Conservation (phyloP, 2,888 invertebrate species). For the Cenopis cana region DNA sequence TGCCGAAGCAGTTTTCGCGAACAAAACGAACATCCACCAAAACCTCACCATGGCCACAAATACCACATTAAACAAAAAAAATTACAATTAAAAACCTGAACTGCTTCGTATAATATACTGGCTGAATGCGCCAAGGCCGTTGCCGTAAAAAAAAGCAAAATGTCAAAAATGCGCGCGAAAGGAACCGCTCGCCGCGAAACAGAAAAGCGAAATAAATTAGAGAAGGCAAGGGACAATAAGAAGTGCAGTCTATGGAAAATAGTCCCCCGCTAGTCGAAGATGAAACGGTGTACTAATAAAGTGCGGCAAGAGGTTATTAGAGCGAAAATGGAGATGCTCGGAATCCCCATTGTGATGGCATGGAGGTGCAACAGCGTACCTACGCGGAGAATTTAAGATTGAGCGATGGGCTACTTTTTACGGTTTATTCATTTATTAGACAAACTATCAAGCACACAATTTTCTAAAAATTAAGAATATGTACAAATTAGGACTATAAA, state of each 20-base stretch:
- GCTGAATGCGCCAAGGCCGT: conserved; percentile 33
- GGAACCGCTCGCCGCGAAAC: conserved; percentile 69
- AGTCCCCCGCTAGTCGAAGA: conserved; percentile 69
- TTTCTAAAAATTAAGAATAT: too few relatives aligned
- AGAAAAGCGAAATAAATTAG: conserved; percentile 73
- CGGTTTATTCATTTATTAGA: neutral
- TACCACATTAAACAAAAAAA: conserved; percentile 67
- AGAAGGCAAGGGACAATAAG: conserved; percentile 68
- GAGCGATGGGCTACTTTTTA: neutral
- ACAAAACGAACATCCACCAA: conserved; percentile 82
- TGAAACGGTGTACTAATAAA: conserved; percentile 48
- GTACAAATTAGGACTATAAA: too few relatives aligned
- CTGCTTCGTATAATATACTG: conserved; percentile 13
- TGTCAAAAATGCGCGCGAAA: conserved; percentile 64
- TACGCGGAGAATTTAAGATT: conserved; percentile 13
- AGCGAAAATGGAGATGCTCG: conserved; percentile 66
- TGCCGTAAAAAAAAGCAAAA: conserved; percentile 54
- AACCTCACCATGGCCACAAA: conserved; percentile 78
- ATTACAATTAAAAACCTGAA: conserved; percentile 49
- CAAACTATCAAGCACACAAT: neutral
- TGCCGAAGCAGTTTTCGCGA: conserved; percentile 77
- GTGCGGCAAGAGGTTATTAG: conserved; percentile 64
- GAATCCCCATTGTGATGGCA: conserved; percentile 33
- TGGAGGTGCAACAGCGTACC: neutral
- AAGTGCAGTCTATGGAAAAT: conserved; percentile 79